A percentile compares a stretch with the other conserved stretches of the same genome.
phyloP scores from a whole-genome alignment of 2,888 invertebrate genomes.

The Flexamia atlantica region DNA sequence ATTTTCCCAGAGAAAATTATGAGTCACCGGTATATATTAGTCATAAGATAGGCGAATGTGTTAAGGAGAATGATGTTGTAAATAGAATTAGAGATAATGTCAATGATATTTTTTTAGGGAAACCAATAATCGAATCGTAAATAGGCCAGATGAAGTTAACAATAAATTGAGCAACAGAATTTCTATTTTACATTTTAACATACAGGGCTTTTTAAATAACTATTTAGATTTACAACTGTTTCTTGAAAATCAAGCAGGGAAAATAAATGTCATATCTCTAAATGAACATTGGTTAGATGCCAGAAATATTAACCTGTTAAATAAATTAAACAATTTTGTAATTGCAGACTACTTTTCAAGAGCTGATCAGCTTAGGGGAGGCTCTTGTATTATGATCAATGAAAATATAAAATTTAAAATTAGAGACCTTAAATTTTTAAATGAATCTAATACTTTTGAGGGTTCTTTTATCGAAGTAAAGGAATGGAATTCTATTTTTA shows the following conservation, averaged over 20 bases:
- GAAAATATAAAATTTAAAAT: neutral
- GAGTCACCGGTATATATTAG: too few species aligned
- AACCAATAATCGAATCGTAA: too few species aligned
- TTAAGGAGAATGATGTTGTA: too few species aligned
- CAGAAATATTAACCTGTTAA: too few species aligned
- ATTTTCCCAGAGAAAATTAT: too few species aligned
- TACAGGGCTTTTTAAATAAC: neutral
- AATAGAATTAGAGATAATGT: too few species aligned
- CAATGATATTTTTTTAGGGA: too few species aligned
- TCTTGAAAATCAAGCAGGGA: neutral
- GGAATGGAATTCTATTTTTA: neutral
- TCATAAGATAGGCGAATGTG: too few species aligned
- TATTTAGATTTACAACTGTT: neutral
- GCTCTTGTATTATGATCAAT: neutral
- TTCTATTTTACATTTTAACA: neutral
- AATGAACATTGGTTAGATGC: neutral
- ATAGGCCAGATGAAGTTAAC: too few species aligned
- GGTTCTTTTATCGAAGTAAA: slow-evolving; percentile 2
- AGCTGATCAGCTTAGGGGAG: neutral
- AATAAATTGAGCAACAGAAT: neutral
- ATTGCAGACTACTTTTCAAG: neutral
- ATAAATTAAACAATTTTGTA: too few species aligned
- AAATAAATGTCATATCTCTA: neutral
- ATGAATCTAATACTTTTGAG: neutral
- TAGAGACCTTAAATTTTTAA: neutral